Percentiles rank a stretch among this genome's conserved stretches.
phyloP scores from a whole-genome alignment of 1,140 invertebrate genomes.

The Limonius californicus region DNA sequence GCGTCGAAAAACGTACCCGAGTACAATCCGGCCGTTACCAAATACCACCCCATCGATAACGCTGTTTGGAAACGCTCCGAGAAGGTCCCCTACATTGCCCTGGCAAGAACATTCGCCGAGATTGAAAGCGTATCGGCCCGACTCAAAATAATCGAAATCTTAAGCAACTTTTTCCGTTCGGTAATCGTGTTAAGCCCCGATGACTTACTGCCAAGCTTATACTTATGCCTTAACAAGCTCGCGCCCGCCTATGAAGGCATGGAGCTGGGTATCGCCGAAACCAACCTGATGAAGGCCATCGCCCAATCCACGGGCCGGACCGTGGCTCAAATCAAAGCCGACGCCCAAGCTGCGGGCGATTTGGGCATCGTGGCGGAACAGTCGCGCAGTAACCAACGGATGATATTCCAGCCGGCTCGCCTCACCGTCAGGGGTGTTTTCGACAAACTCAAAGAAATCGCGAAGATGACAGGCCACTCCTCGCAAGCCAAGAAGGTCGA shows the following conservation, averaged over 20 bases:
- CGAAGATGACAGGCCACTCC: conserved; percentile 76
- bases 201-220: conserved; percentile 87
- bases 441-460: conserved; percentile 84
- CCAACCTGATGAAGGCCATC: conserved; percentile 90
- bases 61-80: conserved; percentile 80
- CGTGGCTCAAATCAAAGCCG: conserved; percentile 79
- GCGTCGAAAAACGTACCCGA: background rate
- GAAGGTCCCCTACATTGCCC: conserved; percentile 88
- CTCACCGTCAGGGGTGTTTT: conserved; percentile 73
- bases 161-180: conserved; percentile 92
- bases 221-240: conserved; percentile 92
- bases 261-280: conserved; percentile 82
- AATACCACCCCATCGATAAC: conserved; percentile 88
- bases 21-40: conserved; percentile 73
- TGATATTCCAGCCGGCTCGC: conserved; percentile 75
- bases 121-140: conserved; percentile 88
- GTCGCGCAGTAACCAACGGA: conserved; percentile 83
- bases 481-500: conserved; percentile 77
- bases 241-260: conserved; percentile 88
- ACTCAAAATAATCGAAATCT: conserved; percentile 91
- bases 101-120: conserved; percentile 84
- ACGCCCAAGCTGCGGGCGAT: conserved; percentile 79
- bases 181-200: conserved; percentile 83
- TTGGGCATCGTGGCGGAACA: conserved; percentile 90
- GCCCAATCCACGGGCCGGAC: conserved; percentile 88